Evolutionary conservation across 30 jellyfish, hydroid and myxozoan species (phyloP), one percentile per base, ranked within the genome.

Genomic region (Aurelia coerulea): DNA sequence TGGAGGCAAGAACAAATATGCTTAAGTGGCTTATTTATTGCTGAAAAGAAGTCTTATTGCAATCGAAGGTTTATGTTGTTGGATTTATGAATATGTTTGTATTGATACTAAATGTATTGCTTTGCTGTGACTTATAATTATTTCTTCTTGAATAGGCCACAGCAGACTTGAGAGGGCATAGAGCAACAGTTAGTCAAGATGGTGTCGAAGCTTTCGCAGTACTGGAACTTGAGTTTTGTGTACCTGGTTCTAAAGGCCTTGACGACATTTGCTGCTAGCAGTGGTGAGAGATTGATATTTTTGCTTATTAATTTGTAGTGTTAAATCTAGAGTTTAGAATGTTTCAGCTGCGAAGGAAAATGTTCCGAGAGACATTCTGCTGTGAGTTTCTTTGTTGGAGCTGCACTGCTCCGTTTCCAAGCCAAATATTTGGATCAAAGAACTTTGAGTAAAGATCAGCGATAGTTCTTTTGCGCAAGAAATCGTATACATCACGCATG

Each of bases 41-140:
- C 80, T 79, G 62, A 76, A 65, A 63, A 79, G 89, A 34, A 70
- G 54, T 79, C 79, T 78, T 65, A 79, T 79, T 79, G 89, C 89
- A 64, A 34, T 53, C 67, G 64, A 19, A 63, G 56, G 67, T 79
- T 78, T 17, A 78, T 65, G 80, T 79, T 50, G 88, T 62, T 60
- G 88, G 69, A 78, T 78, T 34, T 65, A 53, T 65, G 37, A 65
- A 65, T 79, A 65, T 31, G 29, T 39, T 65, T 31, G 62, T 49
- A 33, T 63, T 23, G 31, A 69, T 67, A 54, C 62, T 31, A 42
- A 53, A 79, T 65, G 19, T 79, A 71, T 11, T 18, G 78, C 80
- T 8, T n/a, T 42, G 89, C 66, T 65, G 60, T 63, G 12, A 56
- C 62, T 31, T 13, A 52, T 42, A 52, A 35, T 79, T 79, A 32